Evolutionary conservation across 2,888 invertebrate genomes (phyloP).

Genomic region (Leptura quadrifasciata): DNA sequence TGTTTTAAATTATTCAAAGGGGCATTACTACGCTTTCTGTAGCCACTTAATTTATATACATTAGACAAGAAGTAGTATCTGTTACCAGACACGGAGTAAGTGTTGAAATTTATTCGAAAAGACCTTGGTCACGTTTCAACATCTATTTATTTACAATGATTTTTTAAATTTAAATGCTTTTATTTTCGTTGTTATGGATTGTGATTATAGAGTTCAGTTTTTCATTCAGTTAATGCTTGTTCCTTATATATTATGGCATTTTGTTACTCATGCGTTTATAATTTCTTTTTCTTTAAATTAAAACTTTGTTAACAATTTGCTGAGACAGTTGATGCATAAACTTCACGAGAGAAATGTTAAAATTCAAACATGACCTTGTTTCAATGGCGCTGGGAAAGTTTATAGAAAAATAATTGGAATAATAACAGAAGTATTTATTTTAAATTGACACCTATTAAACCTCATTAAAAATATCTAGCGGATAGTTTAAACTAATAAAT

Average conservation of each 20-base stretch:
- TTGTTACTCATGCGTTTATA: background rate
- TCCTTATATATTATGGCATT: background rate
- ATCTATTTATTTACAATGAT: background rate
- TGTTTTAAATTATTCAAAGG: background rate
- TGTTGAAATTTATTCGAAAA: background rate
- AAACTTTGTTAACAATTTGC: background rate
- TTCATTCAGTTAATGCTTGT: background rate
- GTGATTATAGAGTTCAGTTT: slow-evolving; percentile 1
- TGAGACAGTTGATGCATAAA: background rate
- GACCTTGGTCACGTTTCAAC: background rate
- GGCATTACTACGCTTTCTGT: background rate
- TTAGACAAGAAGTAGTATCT: background rate
- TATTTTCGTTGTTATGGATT: background rate
- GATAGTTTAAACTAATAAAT: slow-evolving; percentile 5
- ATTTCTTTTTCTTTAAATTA: background rate
- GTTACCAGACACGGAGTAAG: background rate
- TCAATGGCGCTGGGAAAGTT: background rate
- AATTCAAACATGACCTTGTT: slow-evolving; percentile 10
- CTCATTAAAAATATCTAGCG: background rate
- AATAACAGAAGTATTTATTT: background rate
- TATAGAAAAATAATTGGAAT: slow-evolving; percentile 6
- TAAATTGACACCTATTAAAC: slow-evolving; percentile 13
- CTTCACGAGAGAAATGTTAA: background rate
- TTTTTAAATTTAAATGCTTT: background rate
- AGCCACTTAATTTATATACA: background rate